phyloP scores from a whole-genome alignment of 2,888 invertebrate species.

The Dicyrtoma fusca region DNA sequence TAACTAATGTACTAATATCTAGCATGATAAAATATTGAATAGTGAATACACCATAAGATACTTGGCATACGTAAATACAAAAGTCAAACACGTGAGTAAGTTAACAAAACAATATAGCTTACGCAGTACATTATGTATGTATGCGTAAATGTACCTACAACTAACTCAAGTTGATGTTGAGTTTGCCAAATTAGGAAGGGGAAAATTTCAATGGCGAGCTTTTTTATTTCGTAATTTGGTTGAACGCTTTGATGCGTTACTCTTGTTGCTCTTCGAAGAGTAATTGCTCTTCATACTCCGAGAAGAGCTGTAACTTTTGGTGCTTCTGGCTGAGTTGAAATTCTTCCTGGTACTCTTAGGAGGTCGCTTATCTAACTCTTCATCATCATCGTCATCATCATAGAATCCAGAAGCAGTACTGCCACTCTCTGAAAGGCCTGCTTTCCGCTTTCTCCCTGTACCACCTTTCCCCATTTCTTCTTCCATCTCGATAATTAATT shows the following conservation, averaged over 20 bases:
- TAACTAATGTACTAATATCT: too few species aligned
- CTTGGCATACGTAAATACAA: too few species aligned
- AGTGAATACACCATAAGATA: too few species aligned
- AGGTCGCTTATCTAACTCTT: constrained; percentile 17
- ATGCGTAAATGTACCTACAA: not conserved
- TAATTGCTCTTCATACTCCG: not conserved
- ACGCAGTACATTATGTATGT: not conserved
- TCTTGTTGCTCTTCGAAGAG: not conserved
- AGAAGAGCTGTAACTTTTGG: not conserved
- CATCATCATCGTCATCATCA: constrained; percentile 41
- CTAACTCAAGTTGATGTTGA: not conserved
- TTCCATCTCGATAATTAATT: constrained; percentile 50
- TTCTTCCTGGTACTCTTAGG: not conserved
- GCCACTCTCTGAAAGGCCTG: constrained; percentile 9
- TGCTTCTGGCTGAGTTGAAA: not conserved
- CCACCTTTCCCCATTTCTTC: constrained; percentile 39
- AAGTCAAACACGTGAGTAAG: too few species aligned
- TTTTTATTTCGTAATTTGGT: not conserved
- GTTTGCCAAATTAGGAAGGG: not conserved
- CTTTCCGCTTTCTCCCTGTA: constrained; percentile 19
- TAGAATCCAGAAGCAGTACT: not conserved
- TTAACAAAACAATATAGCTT: not conserved
- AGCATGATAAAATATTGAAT: too few species aligned
- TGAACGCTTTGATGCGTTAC: not conserved
- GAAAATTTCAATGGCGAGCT: constrained; percentile 2